Base-by-base conservation (phyloP, 2,888 invertebrate genomes). In the Ophioninae sp. region DNA sequence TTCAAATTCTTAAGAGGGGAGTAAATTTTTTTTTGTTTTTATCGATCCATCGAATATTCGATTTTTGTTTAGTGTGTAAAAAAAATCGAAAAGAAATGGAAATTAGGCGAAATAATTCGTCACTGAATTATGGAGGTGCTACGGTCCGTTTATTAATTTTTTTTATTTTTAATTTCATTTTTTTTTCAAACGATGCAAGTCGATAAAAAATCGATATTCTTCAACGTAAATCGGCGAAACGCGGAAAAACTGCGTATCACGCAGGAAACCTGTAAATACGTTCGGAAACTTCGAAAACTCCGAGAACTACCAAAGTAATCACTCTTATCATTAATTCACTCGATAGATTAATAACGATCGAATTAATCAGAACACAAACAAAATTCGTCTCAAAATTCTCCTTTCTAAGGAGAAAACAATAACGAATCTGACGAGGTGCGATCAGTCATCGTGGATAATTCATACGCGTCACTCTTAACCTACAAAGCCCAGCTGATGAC, bases 361-460 rank as follows among this genome's bases (percentile, higher is more conserved):
- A 73, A 79, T 72, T 44, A 61, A 74, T 50, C 13, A 13, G 44
- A 56, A 75, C 20, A 39, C 0, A 39, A 62, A 17, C 37, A 65
- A 72, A 64, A 56, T 61, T 73, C n/a, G 56, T 30, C 30, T 3
- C 3, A 30, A 30, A 30, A 30, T 30, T 30, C 30, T 30, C 30
- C 61, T 70, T 50, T 65, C 20, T 44, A n/a, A 21, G 21, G 61
- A 62, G 20, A 59, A 78, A 81, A 83, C 83, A 82, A 80, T 21
- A 6, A 30, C 59, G 61, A 61, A n/a, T 17, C 23, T 61, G 7
- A 17, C n/a, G 30, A 59, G 13, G 59, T 61, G 17, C 64, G 61
- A 74, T 37, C 57, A 61, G 62, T 80, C 80, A 62, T 21, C 23
- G 23, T 13, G 20, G 57, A 73, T 69, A 37, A 50, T 50, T 50